Evolutionary conservation across 2,113 vertebrate species (phyloP).

Genomic region (Rana temporaria): DNA sequence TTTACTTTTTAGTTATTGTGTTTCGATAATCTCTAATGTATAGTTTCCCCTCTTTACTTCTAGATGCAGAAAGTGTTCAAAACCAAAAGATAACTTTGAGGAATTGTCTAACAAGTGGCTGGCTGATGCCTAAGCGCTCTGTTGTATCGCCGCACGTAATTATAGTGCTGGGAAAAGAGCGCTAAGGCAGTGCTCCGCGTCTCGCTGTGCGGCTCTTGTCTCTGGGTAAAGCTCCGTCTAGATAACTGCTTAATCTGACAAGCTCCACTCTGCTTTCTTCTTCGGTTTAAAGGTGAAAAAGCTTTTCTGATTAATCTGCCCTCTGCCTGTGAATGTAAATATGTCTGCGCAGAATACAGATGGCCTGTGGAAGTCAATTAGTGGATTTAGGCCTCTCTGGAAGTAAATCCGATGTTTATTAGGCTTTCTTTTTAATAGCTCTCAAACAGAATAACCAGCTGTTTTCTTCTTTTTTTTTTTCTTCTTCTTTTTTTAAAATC

Average conservation of each 20-base stretch:
- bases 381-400: slow-evolving; percentile 38
- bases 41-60: too few relatives aligned
- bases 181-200: not conserved
- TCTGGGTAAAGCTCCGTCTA: not conserved
- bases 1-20: too few relatives aligned
- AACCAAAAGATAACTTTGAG: too few relatives aligned
- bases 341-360: not conserved
- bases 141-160: not conserved
- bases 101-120: too few relatives aligned
- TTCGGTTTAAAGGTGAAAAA: slow-evolving; percentile 7
- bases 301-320: slow-evolving; percentile 37
- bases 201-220: not conserved
- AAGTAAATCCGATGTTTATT: slow-evolving; percentile 39
- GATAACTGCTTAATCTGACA: slow-evolving; percentile 14
- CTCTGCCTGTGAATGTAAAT: slow-evolving; percentile 35
- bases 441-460: slow-evolving; percentile 12
- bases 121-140: too few relatives aligned
- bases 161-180: not conserved
- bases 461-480: not conserved
- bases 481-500: not conserved
- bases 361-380: slow-evolving; percentile 32
- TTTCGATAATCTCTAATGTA: too few relatives aligned
- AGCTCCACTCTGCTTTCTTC: not conserved
- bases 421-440: slow-evolving; percentile 31
- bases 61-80: too few relatives aligned